phyloP scores from a whole-genome alignment of 2,113 vertebrate genomes.

The Typhlomys cinereus region DNA sequence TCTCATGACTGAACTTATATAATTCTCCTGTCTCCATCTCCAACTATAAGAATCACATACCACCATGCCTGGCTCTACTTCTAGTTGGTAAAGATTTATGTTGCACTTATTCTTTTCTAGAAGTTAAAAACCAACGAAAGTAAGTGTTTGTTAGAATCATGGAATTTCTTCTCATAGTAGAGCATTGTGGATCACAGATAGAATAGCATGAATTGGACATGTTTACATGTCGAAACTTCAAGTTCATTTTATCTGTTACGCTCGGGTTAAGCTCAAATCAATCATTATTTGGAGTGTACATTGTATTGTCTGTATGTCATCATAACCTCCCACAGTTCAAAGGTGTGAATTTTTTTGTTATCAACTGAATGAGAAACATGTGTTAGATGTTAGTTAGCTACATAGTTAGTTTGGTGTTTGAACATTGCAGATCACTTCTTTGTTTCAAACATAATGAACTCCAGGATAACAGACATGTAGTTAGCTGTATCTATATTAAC shows the following conservation, averaged over 20 bases:
- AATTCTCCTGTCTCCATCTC: neutral
- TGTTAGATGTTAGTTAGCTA: neutral
- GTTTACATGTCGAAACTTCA: neutral
- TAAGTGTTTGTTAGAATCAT: neutral
- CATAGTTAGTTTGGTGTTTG: neutral
- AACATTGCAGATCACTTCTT: neutral
- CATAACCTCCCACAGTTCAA: neutral
- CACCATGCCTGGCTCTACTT: neutral
- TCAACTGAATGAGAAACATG: neutral
- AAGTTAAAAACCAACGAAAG: conserved; percentile 23
- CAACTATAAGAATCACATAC: neutral
- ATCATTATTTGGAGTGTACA: neutral
- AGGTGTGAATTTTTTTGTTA: neutral
- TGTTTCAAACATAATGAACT: neutral
- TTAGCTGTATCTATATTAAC: neutral
- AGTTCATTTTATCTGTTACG: neutral
- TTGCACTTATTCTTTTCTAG: neutral
- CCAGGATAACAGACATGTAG: neutral
- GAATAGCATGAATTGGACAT: neutral
- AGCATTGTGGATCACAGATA: conserved; percentile 5
- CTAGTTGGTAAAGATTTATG: neutral
- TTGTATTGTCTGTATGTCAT: neutral
- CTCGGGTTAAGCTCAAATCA: neutral
- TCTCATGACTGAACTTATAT: neutral
- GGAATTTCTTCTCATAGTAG: neutral